Evolutionary conservation across 2,113 vertebrate species (phyloP).

Genomic region (Aix galericulata): DNA sequence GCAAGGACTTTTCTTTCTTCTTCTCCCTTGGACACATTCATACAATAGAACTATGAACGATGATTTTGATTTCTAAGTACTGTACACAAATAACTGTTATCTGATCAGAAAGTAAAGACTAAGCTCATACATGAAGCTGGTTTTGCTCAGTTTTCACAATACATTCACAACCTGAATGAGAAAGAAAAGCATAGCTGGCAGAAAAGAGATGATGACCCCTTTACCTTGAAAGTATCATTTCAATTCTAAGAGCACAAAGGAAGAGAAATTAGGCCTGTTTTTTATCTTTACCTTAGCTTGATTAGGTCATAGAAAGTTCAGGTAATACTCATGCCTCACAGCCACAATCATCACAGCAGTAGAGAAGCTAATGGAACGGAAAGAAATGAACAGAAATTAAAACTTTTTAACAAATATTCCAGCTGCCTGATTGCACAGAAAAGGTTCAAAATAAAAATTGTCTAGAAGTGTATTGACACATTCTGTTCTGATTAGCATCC

Average conservation of each 20-base stretch:
- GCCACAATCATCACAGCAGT: conserved; percentile 54
- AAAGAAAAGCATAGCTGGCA: conserved; percentile 8
- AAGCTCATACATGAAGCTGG: neutral
- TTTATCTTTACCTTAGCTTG: conserved; percentile 66
- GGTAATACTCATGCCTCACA: conserved; percentile 46
- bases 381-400: conserved; percentile 62
- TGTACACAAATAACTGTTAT: conserved; percentile 2
- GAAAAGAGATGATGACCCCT: conserved; percentile 14
- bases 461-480: neutral
- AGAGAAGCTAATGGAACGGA: conserved; percentile 48
- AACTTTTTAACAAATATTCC: conserved; percentile 60
- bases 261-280: conserved; percentile 38
- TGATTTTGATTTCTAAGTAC: neutral
- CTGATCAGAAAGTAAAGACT: conserved; percentile 27
- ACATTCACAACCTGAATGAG: neutral
- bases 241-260: conserved; percentile 54
- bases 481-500: conserved; percentile 61
- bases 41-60: neutral
- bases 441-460: conserved; percentile 42
- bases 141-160: conserved; percentile 30
- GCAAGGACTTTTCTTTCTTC: neutral
- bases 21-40: neutral
- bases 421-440: conserved; percentile 56
- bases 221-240: conserved; percentile 47
- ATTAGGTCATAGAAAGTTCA: conserved; percentile 64